phyloP scores from a whole-genome alignment of 2,113 vertebrate species.

The Neolamprologus sp. region DNA sequence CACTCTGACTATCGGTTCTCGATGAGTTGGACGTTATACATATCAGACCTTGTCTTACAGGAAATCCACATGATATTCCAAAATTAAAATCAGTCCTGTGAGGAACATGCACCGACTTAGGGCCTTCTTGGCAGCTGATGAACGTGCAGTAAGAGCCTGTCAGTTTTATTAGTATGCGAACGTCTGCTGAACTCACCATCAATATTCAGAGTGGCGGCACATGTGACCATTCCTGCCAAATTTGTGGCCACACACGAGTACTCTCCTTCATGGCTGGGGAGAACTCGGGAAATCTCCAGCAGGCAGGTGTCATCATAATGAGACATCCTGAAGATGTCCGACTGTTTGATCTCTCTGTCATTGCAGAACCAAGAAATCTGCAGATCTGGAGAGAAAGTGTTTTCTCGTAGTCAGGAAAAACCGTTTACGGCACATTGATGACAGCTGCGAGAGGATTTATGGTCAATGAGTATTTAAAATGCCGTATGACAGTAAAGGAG shows the following conservation, averaged over 20 bases:
- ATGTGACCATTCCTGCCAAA: constrained; percentile 85
- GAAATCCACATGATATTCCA: not conserved
- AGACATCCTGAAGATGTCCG: constrained; percentile 85
- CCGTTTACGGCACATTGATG: not conserved
- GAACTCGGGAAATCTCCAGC: constrained; percentile 83
- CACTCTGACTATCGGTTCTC: not conserved
- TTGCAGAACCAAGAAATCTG: constrained; percentile 86
- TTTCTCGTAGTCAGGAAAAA: not conserved
- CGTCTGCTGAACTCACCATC: constrained; percentile 74
- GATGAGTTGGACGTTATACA: not conserved
- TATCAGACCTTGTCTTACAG: not conserved
- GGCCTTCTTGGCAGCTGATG: not conserved
- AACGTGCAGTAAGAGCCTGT: not conserved
- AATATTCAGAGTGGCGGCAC: constrained; percentile 78
- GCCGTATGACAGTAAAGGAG: not conserved
- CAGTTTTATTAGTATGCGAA: not conserved
- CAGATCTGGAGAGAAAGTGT: constrained; percentile 73
- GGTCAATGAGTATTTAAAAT: not conserved
- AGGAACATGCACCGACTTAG: not conserved
- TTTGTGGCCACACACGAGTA: constrained; percentile 89
- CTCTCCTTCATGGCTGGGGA: constrained; percentile 78
- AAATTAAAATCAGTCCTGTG: not conserved
- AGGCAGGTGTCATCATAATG: constrained; percentile 85
- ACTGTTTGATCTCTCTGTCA: constrained; percentile 84
- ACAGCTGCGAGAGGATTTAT: not conserved